Percentiles rank a stretch among this genome's conserved stretches.
These are phyloP conservation scores for Sesia apiformis DNA, from an alignment of 2,888 invertebrate genomes.

Conservation along the genomic window DNA sequence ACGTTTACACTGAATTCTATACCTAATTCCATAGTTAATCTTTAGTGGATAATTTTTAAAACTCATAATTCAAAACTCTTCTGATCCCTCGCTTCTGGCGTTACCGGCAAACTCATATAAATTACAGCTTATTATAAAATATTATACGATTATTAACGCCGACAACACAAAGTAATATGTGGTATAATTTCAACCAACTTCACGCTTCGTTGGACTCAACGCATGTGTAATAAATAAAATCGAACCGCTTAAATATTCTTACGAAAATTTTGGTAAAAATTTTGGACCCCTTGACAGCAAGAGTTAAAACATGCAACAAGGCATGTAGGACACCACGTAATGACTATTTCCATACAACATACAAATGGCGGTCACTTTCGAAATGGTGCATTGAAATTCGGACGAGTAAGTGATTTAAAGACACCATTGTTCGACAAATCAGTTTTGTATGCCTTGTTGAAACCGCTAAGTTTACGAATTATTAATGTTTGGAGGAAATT, in stretches of 20 bases:
- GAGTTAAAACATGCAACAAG: slow-evolving; percentile 52
- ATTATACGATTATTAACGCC: too few species aligned
- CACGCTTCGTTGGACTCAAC: slow-evolving; percentile 6
- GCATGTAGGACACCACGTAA: slow-evolving; percentile 50
- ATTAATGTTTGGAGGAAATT: background rate
- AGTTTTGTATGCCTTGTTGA: background rate
- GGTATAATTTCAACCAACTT: slow-evolving; percentile 2
- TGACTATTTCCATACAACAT: slow-evolving; percentile 65
- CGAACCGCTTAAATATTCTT: slow-evolving; percentile 2
- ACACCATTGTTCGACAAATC: slow-evolving; percentile 32
- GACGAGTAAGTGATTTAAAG: slow-evolving; percentile 31
- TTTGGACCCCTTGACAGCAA: slow-evolving; percentile 14
- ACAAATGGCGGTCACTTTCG: slow-evolving; percentile 66
- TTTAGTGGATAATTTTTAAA: too few species aligned
- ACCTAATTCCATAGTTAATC: too few species aligned
- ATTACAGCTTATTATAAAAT: too few species aligned
- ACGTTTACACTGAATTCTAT: too few species aligned
- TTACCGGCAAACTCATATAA: too few species aligned
- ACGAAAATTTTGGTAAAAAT: slow-evolving; percentile 2
- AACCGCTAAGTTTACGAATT: background rate
- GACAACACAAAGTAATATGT: background rate
- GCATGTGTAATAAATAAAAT: slow-evolving; percentile 5
- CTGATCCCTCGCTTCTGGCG: too few species aligned
- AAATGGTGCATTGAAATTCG: slow-evolving; percentile 54
- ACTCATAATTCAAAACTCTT: too few species aligned